Conservation (phyloP, 2,888 invertebrate genomes). For the Dione vanillae region DNA sequence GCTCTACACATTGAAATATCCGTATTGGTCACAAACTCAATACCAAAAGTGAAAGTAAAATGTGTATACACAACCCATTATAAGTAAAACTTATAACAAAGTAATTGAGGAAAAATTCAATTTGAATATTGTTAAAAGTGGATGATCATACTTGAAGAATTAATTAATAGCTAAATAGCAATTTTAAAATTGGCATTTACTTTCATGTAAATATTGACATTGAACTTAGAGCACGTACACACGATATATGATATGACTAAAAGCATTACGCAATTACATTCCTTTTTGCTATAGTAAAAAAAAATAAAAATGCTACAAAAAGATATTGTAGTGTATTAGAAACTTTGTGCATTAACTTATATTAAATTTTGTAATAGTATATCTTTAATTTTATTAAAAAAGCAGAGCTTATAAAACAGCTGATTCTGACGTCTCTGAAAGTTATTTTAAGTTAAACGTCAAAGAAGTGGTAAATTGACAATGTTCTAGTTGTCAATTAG, state of each 20-base stretch:
- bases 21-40: conserved; percentile 36
- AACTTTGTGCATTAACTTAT: neutral
- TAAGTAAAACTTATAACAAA: neutral
- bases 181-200: neutral
- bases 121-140: neutral
- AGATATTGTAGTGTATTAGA: no score
- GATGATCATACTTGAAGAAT: neutral
- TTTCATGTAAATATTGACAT: conserved; percentile 17
- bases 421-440: conserved; percentile 4
- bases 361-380: neutral
- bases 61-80: neutral
- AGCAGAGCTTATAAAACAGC: neutral
- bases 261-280: no score
- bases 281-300: no score
- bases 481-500: neutral
- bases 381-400: no score
- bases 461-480: neutral
- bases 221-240: neutral
- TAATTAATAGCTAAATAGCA: neutral
- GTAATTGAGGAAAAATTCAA: neutral
- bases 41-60: conserved; percentile 40
- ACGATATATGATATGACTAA: neutral
- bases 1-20: conserved; percentile 21
- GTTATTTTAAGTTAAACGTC: neutral
- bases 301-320: no score